Conservation (phyloP, 2,113 vertebrate genomes). For the Cercocebus atys region DNA sequence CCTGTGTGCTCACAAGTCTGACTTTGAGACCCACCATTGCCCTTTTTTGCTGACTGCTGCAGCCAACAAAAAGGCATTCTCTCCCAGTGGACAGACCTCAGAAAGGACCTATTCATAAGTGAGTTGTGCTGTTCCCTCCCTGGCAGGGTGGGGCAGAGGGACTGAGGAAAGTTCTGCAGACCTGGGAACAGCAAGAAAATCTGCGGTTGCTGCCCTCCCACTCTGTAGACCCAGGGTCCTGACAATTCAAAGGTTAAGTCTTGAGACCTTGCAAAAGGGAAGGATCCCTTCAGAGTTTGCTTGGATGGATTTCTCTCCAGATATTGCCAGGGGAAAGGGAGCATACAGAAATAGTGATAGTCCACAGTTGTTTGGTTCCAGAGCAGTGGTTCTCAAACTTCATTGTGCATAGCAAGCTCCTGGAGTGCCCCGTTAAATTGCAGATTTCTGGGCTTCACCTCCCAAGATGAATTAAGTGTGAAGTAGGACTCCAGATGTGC, state of each 20-base stretch:
- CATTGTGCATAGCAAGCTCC: not conserved
- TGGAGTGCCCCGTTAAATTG: not conserved
- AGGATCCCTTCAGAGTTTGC: not conserved
- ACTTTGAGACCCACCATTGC: constrained; percentile 18
- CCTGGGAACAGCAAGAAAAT: not conserved
- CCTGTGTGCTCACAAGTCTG: not conserved
- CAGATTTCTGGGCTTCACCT: not conserved
- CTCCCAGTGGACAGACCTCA: not conserved
- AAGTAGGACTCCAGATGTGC: not conserved
- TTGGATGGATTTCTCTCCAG: not conserved
- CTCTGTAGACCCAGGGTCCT: not conserved
- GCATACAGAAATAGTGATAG: not conserved
- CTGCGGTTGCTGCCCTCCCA: not conserved
- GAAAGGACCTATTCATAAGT: constrained; percentile 68
- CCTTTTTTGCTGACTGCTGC: constrained; percentile 10
- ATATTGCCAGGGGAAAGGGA: not conserved
- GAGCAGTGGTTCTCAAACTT: not conserved
- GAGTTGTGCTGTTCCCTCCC: not conserved
- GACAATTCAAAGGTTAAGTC: not conserved
- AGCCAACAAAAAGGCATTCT: constrained; percentile 48
- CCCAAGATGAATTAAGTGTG: not conserved
- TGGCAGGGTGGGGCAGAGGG: not conserved
- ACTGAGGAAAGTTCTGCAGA: constrained; percentile 7
- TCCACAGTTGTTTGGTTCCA: not conserved
- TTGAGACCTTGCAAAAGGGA: not conserved